A percentile compares a stretch with the other conserved stretches of the same genome.
These are phyloP conservation scores for Mastomys natalensis DNA, from an alignment of 2,113 vertebrate species.

Conservation along the genomic window DNA sequence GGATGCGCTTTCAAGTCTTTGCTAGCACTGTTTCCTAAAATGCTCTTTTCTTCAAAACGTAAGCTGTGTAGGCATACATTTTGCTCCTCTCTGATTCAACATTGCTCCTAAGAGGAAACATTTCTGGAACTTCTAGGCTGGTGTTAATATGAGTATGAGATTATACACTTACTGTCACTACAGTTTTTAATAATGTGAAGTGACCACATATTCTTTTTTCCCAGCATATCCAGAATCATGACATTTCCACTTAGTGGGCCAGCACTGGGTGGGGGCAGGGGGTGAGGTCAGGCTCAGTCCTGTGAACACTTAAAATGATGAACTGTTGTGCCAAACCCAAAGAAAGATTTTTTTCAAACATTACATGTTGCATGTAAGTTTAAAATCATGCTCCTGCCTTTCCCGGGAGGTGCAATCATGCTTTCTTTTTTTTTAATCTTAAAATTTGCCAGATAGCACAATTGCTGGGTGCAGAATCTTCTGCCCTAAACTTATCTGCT, in stretches of 20 bases:
- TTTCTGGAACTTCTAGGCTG: background rate
- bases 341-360: background rate
- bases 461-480: too few relatives aligned
- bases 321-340: background rate
- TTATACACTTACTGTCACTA: background rate
- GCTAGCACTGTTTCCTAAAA: background rate
- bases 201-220: background rate
- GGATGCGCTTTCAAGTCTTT: background rate
- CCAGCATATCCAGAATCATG: background rate
- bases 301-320: background rate
- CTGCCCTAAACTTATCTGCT: too few relatives aligned
- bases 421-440: too few relatives aligned
- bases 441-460: too few relatives aligned
- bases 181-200: background rate
- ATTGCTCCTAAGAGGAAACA: background rate
- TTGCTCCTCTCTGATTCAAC: background rate
- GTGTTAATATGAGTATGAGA: background rate
- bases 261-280: background rate
- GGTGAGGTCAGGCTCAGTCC: background rate
- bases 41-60: background rate
- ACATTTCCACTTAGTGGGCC: background rate
- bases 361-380: background rate
- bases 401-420: too few relatives aligned
- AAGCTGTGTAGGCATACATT: background rate
- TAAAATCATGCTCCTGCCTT: too few relatives aligned